A percentile compares a stretch with the other conserved stretches of the same genome.
Evolutionary conservation across 2,888 invertebrate genomes (phyloP).

Genomic region (Seladonia tumulorum): DNA sequence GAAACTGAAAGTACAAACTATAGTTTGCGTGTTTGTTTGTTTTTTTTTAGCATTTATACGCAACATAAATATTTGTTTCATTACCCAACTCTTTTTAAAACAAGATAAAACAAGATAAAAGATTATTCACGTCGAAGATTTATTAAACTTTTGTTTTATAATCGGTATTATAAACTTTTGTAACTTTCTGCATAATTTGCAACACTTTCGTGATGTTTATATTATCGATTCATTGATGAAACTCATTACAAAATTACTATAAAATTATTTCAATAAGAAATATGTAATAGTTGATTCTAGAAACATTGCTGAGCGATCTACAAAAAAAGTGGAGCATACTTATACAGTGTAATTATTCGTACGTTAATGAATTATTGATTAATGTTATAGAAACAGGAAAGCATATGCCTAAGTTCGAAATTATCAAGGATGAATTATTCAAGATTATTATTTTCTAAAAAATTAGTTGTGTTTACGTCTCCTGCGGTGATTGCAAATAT

Average conservation of each 20-base stretch:
- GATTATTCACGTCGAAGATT: no score
- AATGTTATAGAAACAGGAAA: conserved; percentile 13
- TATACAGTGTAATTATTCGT: not conserved
- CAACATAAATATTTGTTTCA: no score
- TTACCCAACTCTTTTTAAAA: no score
- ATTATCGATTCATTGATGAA: not conserved
- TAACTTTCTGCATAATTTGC: no score
- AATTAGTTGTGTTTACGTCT: not conserved
- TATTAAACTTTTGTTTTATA: no score
- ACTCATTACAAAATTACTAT: no score
- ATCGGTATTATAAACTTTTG: no score
- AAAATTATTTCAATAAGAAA: not conserved
- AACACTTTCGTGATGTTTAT: no score
- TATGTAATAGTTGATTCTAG: not conserved
- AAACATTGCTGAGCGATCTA: no score
- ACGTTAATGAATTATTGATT: not conserved
- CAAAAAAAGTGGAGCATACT: not conserved
- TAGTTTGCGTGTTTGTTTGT: no score
- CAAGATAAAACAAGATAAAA: no score
- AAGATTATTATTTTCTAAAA: not conserved
- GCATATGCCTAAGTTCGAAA: not conserved
- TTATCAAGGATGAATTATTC: not conserved
- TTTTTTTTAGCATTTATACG: no score
- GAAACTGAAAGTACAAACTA: not conserved
- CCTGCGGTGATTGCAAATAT: not conserved